Evolutionary conservation across 2,113 vertebrate species (phyloP), one percentile per base, ranked within the genome.

Genomic region (Syngnathus scovelli): DNA sequence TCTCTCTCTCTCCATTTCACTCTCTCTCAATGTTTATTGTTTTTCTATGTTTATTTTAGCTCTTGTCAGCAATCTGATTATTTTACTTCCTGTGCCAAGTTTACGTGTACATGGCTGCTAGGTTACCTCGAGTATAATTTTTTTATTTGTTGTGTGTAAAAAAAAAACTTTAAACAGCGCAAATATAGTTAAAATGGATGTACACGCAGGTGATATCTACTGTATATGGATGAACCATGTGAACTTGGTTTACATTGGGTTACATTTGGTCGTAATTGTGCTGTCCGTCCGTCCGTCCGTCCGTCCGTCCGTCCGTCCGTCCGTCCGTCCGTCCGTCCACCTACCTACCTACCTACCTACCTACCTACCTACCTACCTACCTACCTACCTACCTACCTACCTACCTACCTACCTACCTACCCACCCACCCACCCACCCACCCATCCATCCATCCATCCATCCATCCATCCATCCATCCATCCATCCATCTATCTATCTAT

Each of bases 11-110:
- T 33, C 27, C 2, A 2, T 27, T 27, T 33, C 27, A 3, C 41
- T 13, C 68, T 80, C 77, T 71, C 78, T 87, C 80, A 82, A 81
- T 86, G 76, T 78, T 81, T 70, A 86, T 88, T 88, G 86, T 87
- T 73, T 81, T 73, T 75, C 75, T 60, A n/a, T 86, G 84, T 87
- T 87, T 84, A 68, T 86, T 68, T 71, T 79, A 70, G 67, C 66
- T 49, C 68, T 66, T 75, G 66, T 82, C 81, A 66, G 64, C 69
- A 58, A 4, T 61, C 71, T 69, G 76, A 74, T 78, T 78, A 70
- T 70, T 70, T 72, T 68, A 33, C 69, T 85, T 83, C 86, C 81
- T 86, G 78, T 48, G 21, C 16, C 4, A 39, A 33, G 59, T 66
- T 21, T 23, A 16, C 49, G 36, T 44, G 41, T 66, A 11, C 59